A percentile compares a stretch with the other conserved stretches of the same genome.
Evolutionary conservation across 2,113 vertebrate species (phyloP).

Genomic region (Tinamus guttatus): DNA sequence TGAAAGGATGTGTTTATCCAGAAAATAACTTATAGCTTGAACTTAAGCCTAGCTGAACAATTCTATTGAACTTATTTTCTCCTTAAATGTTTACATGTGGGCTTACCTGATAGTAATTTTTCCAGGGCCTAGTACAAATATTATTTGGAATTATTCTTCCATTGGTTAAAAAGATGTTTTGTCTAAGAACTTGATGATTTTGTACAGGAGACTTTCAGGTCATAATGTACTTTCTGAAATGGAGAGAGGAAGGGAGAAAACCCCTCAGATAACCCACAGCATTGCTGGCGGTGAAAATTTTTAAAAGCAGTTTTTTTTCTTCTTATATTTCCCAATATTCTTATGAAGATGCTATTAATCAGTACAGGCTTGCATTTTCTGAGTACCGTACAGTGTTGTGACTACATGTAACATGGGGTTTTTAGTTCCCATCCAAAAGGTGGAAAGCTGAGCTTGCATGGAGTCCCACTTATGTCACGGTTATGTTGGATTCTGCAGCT

Average conservation of each 20-base stretch:
- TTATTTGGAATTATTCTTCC: neutral
- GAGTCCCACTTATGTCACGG: neutral
- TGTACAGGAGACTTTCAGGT: neutral
- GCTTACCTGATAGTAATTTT: neutral
- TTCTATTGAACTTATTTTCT: neutral
- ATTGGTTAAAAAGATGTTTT: neutral
- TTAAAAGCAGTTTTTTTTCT: neutral
- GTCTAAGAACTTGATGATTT: neutral
- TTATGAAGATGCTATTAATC: neutral
- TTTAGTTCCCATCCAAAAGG: neutral
- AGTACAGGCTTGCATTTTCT: neutral
- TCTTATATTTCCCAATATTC: neutral
- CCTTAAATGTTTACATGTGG: neutral
- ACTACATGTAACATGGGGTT: neutral
- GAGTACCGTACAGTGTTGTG: neutral
- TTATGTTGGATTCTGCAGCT: neutral
- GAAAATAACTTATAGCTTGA: neutral
- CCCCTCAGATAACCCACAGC: neutral
- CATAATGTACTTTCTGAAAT: neutral
- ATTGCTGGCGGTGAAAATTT: neutral
- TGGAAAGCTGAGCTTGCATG: neutral
- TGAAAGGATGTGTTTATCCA: neutral
- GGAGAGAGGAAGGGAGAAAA: neutral
- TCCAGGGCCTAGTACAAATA: neutral
- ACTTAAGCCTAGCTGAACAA: too few species aligned